These are phyloP conservation scores for Tursiops truncatus DNA, from an alignment of 2,113 vertebrate species.

Conservation along the genomic window DNA sequence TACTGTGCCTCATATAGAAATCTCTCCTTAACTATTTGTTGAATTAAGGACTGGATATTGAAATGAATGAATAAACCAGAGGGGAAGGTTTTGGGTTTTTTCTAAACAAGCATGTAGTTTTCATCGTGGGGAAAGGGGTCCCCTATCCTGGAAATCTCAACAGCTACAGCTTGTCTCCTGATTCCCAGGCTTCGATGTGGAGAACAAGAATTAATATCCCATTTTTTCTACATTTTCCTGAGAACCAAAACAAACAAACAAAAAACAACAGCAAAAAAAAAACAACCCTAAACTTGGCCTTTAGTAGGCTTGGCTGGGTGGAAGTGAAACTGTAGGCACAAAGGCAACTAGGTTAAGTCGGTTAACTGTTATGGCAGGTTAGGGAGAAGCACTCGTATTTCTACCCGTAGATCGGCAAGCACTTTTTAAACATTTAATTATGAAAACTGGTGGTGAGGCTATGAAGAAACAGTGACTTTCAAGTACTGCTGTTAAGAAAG, in stretches of 20 bases:
- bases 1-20: rapidly evolving
- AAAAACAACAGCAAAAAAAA: no score
- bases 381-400: neutral
- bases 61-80: neutral
- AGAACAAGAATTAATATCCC: neutral
- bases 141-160: neutral
- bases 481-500: neutral
- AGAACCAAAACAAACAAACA: neutral
- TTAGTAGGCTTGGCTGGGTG: neutral
- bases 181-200: neutral
- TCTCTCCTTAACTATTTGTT: neutral
- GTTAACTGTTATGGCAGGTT: neutral
- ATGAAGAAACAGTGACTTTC: neutral
- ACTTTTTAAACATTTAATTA: neutral
- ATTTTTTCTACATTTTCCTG: neutral
- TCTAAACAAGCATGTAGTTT: neutral
- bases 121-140: no score
- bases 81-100: neutral
- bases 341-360: rapidly evolving
- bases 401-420: neutral
- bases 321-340: rapidly evolving
- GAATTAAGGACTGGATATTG: neutral
- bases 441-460: neutral
- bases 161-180: no score
- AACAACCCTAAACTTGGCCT: no score